These are phyloP conservation scores for Guaruba guarouba DNA, from an alignment of 2,113 vertebrate genomes.

Conservation along the genomic window DNA sequence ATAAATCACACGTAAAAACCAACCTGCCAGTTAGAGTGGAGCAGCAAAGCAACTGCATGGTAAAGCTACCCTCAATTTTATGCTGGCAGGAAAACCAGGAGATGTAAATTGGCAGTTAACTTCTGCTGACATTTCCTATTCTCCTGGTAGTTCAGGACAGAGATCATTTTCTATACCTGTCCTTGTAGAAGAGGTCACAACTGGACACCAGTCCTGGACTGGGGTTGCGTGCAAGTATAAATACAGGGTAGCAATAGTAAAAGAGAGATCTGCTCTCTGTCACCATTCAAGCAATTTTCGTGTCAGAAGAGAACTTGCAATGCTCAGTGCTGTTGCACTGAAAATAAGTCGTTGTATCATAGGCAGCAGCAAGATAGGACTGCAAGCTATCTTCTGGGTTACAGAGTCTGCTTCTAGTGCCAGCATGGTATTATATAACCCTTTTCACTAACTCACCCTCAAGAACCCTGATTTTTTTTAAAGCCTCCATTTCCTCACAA, in stretches of 20 bases:
- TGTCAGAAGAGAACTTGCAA: neutral
- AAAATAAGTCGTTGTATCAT: conserved; percentile 33
- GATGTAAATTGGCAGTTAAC: neutral
- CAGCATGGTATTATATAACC: neutral
- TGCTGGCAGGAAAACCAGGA: neutral
- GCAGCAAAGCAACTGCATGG: neutral
- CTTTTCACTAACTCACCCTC: neutral
- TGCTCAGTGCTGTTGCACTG: neutral
- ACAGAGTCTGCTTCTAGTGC: neutral
- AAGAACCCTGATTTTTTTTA: neutral
- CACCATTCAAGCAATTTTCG: neutral
- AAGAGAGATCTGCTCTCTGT: neutral
- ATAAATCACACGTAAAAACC: conserved; percentile 27
- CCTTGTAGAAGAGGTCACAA: neutral
- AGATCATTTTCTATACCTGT: neutral
- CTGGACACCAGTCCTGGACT: neutral
- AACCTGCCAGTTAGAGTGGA: neutral
- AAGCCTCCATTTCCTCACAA: neutral
- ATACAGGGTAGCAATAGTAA: neutral
- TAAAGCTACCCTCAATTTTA: neutral
- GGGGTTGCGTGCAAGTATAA: neutral
- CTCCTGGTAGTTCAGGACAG: neutral
- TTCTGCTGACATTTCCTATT: neutral
- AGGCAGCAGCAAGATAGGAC: neutral
- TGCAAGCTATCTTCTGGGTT: conserved; percentile 21